Conservation (phyloP, 2,113 vertebrate species). For the Albula glossodonta region DNA sequence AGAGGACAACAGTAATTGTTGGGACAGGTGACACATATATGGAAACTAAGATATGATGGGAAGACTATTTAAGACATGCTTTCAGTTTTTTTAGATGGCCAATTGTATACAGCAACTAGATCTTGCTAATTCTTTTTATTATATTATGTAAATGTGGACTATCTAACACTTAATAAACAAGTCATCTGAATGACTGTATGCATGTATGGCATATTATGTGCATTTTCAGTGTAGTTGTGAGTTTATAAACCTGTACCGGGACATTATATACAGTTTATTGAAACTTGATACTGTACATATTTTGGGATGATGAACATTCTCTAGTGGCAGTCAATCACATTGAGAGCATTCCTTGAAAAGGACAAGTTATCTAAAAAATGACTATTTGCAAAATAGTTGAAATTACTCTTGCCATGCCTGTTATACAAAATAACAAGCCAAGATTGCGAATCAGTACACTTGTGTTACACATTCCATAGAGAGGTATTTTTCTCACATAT, state of each 20-base stretch:
- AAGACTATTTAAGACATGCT: conserved; percentile 28
- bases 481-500: not conserved
- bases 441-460: not conserved
- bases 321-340: not conserved
- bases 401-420: conserved; percentile 5
- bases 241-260: not conserved
- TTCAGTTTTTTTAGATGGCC: not conserved
- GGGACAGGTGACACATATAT: conserved; percentile 66
- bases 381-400: conserved; percentile 5
- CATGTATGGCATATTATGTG: not conserved
- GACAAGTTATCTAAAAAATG: not conserved
- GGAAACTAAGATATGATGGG: conserved; percentile 60
- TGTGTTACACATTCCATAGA: not conserved
- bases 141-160: not conserved
- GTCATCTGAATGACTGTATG: not conserved
- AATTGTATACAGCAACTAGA: not conserved
- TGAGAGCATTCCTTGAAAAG: not conserved
- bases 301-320: not conserved
- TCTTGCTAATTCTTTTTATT: not conserved
- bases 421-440: conserved; percentile 11
- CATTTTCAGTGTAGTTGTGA: not conserved
- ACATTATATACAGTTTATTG: not conserved
- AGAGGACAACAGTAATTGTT: conserved; percentile 48
- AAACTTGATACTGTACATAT: not conserved
- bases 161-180: not conserved